Evolutionary conservation across 2,888 invertebrate genomes (phyloP).

Genomic region (Aproaerema taeniolella): DNA sequence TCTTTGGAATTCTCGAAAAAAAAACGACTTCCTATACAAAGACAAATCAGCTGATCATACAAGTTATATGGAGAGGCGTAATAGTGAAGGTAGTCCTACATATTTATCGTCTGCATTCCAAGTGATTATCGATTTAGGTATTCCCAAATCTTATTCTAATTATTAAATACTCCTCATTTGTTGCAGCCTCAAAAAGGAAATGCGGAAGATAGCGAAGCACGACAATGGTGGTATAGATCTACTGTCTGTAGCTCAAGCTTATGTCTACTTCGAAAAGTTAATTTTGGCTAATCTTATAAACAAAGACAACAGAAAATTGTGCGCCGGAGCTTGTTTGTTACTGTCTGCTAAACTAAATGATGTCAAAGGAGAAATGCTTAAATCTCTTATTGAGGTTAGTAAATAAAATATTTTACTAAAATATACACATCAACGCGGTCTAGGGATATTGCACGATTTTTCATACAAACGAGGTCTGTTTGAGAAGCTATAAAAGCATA

Average conservation of each 20-base stretch:
- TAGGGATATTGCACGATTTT: too few species aligned
- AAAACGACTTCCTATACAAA: too few species aligned
- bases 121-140: too few species aligned
- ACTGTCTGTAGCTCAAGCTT: conserved; percentile 95
- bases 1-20: too few species aligned
- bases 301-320: conserved; percentile 96
- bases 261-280: conserved; percentile 98
- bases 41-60: too few species aligned
- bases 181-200: conserved; percentile 94
- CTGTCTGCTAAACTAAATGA: conserved; percentile 98
- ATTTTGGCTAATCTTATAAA: conserved; percentile 94
- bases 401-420: neutral
- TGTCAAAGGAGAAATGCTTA: conserved; percentile 92
- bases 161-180: conserved; percentile 8
- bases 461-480: too few species aligned
- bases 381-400: conserved; percentile 90
- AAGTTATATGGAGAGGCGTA: too few species aligned
- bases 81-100: too few species aligned
- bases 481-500: too few species aligned
- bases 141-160: too few species aligned
- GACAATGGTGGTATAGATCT: conserved; percentile 89
- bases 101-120: too few species aligned
- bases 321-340: conserved; percentile 95
- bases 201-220: conserved; percentile 93
- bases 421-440: too few species aligned